phyloP scores from a whole-genome alignment of 2,797 vertebrate genomes.

The Chiloscyllium punctatum region DNA sequence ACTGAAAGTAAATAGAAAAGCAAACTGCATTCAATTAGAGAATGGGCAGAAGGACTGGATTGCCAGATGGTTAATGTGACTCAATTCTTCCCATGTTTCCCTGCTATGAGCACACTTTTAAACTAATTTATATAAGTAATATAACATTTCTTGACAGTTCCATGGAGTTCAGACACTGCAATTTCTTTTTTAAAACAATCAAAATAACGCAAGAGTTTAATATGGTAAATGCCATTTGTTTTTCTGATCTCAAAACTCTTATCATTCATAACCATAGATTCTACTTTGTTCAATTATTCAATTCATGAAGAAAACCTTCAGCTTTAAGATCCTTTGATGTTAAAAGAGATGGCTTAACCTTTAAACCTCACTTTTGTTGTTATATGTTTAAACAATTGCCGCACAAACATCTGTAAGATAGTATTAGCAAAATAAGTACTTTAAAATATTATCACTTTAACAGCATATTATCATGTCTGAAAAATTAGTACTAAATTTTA shows the following conservation, averaged over 20 bases:
- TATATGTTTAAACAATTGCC: no score
- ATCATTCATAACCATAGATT: background rate
- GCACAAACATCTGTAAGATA: background rate
- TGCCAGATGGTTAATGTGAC: background rate
- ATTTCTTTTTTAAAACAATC: background rate
- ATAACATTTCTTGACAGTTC: background rate
- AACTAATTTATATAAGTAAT: background rate
- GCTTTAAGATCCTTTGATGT: background rate
- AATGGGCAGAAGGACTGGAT: background rate
- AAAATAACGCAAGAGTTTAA: background rate
- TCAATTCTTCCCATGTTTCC: background rate
- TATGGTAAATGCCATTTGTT: background rate
- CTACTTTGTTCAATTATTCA: background rate
- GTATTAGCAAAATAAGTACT: background rate
- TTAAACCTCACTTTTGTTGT: background rate
- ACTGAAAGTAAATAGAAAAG: background rate
- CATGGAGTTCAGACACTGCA: background rate
- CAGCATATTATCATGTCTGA: background rate
- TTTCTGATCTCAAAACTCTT: background rate
- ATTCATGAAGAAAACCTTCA: background rate
- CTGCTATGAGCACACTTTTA: background rate
- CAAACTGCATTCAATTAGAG: background rate
- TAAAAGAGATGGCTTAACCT: background rate
- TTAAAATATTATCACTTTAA: background rate
- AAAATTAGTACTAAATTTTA: background rate